Percentiles rank a stretch among this genome's conserved stretches.
Conservation (phyloP, 1,140 invertebrate genomes). For the Rhopalosiphum padi region DNA sequence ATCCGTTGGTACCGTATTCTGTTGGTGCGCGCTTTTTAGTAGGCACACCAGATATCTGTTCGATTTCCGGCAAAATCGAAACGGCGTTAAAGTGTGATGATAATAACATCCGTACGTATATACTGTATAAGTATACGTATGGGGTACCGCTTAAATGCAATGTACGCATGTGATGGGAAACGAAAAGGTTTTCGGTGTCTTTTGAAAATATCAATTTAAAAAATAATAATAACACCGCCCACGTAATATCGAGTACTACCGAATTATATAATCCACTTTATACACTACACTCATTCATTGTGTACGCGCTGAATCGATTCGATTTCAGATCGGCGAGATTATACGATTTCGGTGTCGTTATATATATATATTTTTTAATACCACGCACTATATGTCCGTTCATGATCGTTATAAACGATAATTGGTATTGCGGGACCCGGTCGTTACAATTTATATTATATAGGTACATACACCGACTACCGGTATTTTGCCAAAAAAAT, state of each 20-base stretch:
- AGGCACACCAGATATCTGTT: background rate
- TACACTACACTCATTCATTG: background rate
- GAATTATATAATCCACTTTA: background rate
- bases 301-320: slow-evolving; percentile 23
- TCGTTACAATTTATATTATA: background rate
- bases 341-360: slow-evolving; percentile 2
- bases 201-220: slow-evolving; percentile 52
- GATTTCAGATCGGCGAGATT: background rate
- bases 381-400: background rate
- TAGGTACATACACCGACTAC: background rate
- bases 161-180: background rate
- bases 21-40: background rate
- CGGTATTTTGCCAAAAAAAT: background rate
- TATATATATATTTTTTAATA: background rate
- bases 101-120: background rate
- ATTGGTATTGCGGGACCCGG: slow-evolving; percentile 8
- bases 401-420: slow-evolving; percentile 18
- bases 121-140: background rate
- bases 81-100: background rate
- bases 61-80: background rate
- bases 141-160: background rate
- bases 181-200: background rate
- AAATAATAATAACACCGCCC: background rate
- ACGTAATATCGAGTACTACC: background rate
- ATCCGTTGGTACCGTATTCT: no score